Conservation (phyloP, 2,888 invertebrate species). For the Tetragnatha montana region DNA sequence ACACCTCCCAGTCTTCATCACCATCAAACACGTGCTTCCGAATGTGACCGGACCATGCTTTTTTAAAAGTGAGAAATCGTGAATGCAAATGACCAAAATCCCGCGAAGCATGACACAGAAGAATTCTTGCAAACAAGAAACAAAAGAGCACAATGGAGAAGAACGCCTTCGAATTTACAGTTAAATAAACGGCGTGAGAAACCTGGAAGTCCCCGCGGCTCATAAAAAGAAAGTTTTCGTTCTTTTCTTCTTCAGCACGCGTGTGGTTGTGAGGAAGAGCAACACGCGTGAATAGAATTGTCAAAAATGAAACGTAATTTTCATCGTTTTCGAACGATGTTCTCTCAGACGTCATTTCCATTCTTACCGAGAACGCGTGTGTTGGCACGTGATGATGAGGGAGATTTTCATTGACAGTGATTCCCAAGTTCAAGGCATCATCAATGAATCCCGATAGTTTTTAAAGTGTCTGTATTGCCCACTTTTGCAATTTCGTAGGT, state of each 20-base stretch:
- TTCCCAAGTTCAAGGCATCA: too few relatives aligned
- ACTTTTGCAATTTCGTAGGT: too few relatives aligned
- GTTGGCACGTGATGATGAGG: too few relatives aligned
- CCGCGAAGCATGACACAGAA: neutral
- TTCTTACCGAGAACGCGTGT: too few relatives aligned
- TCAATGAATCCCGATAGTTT: too few relatives aligned
- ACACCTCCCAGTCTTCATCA: too few relatives aligned
- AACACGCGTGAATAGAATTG: neutral
- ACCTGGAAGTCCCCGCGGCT: neutral
- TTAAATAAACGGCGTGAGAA: neutral
- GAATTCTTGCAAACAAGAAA: neutral
- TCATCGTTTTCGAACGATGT: too few relatives aligned
- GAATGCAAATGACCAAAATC: neutral
- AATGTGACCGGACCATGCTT: neutral
- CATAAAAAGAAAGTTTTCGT: neutral
- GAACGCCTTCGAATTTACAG: neutral
- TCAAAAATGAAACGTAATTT: too few relatives aligned
- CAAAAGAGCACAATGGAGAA: neutral
- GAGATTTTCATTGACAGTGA: too few relatives aligned
- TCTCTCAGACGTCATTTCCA: too few relatives aligned
- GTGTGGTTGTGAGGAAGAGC: neutral
- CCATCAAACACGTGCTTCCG: neutral
- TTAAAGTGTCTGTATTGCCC: too few relatives aligned
- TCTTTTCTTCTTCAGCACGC: neutral
- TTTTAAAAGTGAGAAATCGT: neutral